These are phyloP conservation scores for Sarcophilus harrisii DNA, from an alignment of 2,797 vertebrate genomes.

Conservation along the genomic window DNA sequence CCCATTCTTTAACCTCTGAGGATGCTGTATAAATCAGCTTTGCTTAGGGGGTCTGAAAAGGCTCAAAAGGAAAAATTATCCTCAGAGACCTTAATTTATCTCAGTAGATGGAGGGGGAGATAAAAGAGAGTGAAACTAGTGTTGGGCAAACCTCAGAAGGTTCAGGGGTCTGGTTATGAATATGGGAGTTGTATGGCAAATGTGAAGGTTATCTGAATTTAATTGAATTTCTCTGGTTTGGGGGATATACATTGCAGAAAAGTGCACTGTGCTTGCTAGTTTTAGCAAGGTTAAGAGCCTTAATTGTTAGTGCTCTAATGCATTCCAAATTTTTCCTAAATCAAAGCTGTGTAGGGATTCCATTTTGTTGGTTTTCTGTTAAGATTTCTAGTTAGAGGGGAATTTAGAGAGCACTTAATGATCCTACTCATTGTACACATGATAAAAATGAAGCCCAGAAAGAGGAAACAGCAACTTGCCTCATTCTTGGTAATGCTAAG, in stretches of 20 bases:
- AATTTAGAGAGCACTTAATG: not conserved
- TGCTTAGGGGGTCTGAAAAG: conserved; percentile 72
- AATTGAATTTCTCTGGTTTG: conserved; percentile 10
- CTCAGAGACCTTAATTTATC: conserved; percentile 72
- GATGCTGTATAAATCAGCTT: conserved; percentile 77
- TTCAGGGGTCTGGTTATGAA: conserved; percentile 4
- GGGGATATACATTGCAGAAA: not conserved
- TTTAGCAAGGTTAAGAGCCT: not conserved
- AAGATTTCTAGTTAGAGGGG: not conserved
- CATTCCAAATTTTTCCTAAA: accelerated
- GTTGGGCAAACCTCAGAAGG: conserved; percentile 51
- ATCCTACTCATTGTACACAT: not conserved
- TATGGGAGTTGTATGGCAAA: not conserved
- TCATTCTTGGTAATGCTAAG: not conserved
- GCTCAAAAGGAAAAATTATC: conserved; percentile 76
- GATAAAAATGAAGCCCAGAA: not conserved
- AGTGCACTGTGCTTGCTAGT: not conserved
- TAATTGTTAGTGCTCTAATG: not conserved
- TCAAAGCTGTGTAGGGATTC: accelerated
- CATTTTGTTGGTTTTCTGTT: accelerated
- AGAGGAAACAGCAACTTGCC: not conserved
- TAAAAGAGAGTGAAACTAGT: conserved; percentile 49
- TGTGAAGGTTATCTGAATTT: conserved; percentile 24
- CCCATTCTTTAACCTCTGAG: conserved; percentile 75
- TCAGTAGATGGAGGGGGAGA: conserved; percentile 66